A percentile compares a stretch with the other conserved stretches of the same genome.
Conservation (phyloP, 2,888 invertebrate genomes). For the Harpalus rufipes region DNA sequence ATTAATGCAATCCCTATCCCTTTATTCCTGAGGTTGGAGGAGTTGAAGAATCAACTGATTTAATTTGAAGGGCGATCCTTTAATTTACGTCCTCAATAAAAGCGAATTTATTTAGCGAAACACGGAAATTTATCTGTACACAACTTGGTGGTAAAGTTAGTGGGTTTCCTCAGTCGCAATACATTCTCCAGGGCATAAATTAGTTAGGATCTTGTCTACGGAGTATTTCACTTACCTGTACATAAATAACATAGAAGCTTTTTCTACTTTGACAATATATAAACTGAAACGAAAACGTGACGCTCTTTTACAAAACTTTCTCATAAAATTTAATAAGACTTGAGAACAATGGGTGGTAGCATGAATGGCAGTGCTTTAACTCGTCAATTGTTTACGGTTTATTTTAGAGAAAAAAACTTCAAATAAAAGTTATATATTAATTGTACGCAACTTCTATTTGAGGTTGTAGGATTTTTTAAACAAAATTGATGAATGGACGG, state of each 20-base stretch:
- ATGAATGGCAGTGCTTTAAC: no score
- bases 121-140: slow-evolving; percentile 11
- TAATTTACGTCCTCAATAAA: slow-evolving; percentile 29
- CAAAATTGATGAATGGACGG: no score
- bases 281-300: slow-evolving; percentile 7
- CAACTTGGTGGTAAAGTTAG: slow-evolving; percentile 14
- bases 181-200: slow-evolving; percentile 17
- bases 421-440: no score
- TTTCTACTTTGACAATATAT: slow-evolving; percentile 10
- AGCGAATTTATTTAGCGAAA: slow-evolving; percentile 31
- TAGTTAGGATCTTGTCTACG: slow-evolving; percentile 11
- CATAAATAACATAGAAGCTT: slow-evolving; percentile 3
- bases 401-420: no score
- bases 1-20: no score
- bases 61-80: neutral
- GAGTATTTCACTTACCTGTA: slow-evolving; percentile 20
- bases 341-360: no score
- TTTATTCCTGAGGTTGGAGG: no score
- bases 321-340: neutral
- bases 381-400: no score
- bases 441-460: no score
- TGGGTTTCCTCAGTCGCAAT: slow-evolving; percentile 2
- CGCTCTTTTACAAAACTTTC: neutral
- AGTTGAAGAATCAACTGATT: neutral
- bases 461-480: no score